These are phyloP conservation scores for Rhizomys pruinosus DNA, from an alignment of 2,113 vertebrate genomes.

Conservation along the genomic window DNA sequence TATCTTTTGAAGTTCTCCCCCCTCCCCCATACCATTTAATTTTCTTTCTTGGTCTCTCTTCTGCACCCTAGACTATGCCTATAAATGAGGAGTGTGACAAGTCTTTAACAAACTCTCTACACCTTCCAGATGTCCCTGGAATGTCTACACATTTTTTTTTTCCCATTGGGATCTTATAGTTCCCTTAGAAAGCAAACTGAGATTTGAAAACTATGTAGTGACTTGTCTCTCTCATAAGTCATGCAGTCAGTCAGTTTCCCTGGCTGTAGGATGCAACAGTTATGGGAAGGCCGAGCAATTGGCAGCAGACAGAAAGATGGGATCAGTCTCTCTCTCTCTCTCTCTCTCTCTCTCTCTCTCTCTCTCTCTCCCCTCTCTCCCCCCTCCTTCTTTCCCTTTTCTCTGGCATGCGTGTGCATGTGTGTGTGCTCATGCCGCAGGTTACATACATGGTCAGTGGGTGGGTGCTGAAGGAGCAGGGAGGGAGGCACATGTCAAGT, in stretches of 20 bases:
- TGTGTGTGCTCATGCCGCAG: not conserved
- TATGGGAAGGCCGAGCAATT: not conserved
- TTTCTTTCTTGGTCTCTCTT: not conserved
- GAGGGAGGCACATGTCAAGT: not conserved
- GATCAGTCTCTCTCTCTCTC: not conserved
- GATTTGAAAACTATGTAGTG: not conserved
- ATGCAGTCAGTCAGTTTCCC: fast-evolving
- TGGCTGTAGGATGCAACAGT: fast-evolving
- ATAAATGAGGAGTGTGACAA: not conserved
- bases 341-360: no score
- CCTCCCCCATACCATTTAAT: not conserved
- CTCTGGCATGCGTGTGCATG: not conserved
- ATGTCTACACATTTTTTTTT: fast-evolving
- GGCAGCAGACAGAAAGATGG: not conserved
- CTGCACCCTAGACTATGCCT: no score
- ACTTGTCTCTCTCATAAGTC: not conserved
- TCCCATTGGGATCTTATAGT: not conserved
- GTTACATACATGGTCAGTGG: not conserved
- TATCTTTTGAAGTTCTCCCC: slow-evolving; percentile 12
- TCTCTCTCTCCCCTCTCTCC: no score
- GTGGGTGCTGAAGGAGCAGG: not conserved
- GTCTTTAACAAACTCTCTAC: not conserved
- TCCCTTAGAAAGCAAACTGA: not conserved
- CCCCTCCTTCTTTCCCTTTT: no score
- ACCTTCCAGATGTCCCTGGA: not conserved